Conservation (phyloP, 2,113 vertebrate species). For the Petrocephalus zakoni region DNA sequence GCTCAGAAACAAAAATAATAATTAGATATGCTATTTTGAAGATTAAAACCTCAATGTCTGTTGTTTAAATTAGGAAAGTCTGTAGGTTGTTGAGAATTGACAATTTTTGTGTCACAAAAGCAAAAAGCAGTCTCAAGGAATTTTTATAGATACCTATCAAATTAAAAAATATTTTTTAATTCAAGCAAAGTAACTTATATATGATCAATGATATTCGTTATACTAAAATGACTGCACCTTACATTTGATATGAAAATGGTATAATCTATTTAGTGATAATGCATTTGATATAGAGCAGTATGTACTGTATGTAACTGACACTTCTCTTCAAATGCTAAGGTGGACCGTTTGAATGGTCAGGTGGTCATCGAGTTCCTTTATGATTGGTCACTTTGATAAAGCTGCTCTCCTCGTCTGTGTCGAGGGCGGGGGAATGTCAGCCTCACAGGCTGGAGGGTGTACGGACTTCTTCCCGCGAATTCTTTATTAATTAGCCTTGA, state of each 20-base stretch:
- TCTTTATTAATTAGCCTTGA: not conserved
- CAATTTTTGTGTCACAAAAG: constrained; percentile 11
- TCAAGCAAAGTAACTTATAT: not conserved
- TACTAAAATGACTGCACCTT: constrained; percentile 12
- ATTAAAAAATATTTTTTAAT: constrained; percentile 15
- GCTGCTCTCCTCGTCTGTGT: not conserved
- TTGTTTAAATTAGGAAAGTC: constrained; percentile 5
- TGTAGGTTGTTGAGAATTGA: not conserved
- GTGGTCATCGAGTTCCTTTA: not conserved
- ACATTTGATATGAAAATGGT: constrained; percentile 12
- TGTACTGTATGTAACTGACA: not conserved
- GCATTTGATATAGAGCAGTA: not conserved
- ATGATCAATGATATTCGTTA: not conserved
- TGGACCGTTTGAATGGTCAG: not conserved
- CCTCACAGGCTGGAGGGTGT: not conserved
- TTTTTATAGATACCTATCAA: constrained; percentile 5
- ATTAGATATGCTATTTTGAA: constrained; percentile 7
- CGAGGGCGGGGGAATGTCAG: not conserved
- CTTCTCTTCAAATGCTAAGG: not conserved
- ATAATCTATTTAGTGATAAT: constrained; percentile 13
- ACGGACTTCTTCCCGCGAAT: not conserved
- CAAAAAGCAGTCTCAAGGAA: constrained; percentile 1
- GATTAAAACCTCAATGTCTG: not conserved
- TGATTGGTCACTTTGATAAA: not conserved
- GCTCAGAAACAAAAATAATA: not conserved